These are phyloP conservation scores for Cettia cetti DNA, from an alignment of 2,113 vertebrate genomes.

Conservation along the genomic window DNA sequence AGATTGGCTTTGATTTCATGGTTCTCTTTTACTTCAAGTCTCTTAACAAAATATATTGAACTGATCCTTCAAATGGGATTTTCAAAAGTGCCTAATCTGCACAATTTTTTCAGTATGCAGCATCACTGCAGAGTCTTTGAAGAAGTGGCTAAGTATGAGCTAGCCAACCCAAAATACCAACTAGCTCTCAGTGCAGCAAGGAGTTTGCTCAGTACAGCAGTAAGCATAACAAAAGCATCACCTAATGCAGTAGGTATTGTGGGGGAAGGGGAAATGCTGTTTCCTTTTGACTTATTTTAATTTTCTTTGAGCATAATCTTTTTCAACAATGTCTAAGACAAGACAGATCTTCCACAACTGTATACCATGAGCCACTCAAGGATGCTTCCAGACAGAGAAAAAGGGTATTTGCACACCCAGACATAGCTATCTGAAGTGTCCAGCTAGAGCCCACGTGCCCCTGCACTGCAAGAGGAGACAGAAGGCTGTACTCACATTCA, in stretches of 20 bases:
- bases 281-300: neutral
- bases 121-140: neutral
- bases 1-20: constrained; percentile 33
- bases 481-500: fast-evolving
- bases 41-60: constrained; percentile 24
- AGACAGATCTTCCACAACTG: neutral
- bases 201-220: neutral
- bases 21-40: constrained; percentile 18
- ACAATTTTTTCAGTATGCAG: neutral
- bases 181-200: neutral
- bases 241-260: neutral
- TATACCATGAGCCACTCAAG: neutral
- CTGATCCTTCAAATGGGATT: constrained; percentile 6
- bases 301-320: neutral
- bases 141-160: neutral
- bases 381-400: neutral
- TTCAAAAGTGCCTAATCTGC: constrained; percentile 11
- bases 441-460: neutral
- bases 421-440: fast-evolving
- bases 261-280: fast-evolving
- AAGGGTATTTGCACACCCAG: neutral
- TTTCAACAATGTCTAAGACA: neutral
- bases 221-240: neutral
- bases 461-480: neutral
- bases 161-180: neutral